Percentiles rank a stretch among this genome's conserved stretches.
These are phyloP conservation scores for Megamerina dolium DNA, from an alignment of 2,888 invertebrate species.

Conservation along the genomic window DNA sequence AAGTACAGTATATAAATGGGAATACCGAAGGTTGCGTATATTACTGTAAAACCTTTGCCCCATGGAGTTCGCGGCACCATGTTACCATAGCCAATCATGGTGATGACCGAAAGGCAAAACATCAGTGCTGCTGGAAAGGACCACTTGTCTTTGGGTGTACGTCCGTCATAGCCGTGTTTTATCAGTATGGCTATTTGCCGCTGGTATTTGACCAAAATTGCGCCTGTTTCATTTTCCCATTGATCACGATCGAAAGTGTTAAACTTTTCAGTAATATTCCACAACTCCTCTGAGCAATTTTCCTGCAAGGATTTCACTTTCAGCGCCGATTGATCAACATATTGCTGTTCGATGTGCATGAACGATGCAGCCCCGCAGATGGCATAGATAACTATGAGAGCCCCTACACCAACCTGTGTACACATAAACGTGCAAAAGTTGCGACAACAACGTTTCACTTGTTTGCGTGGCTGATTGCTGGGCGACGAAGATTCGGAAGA, in stretches of 20 bases:
- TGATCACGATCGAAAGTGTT: conserved; percentile 64
- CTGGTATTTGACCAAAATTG: conserved; percentile 62
- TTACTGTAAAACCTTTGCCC: conserved; percentile 78
- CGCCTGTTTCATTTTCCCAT: conserved; percentile 59
- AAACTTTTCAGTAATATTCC: conserved; percentile 60
- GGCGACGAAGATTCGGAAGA: conserved; percentile 60
- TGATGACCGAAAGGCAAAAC: conserved; percentile 83
- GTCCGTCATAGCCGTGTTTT: conserved; percentile 64
- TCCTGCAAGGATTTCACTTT: conserved; percentile 54
- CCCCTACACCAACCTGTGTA: conserved; percentile 86
- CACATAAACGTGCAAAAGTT: conserved; percentile 88
- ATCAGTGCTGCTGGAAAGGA: conserved; percentile 81
- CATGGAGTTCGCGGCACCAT: conserved; percentile 74
- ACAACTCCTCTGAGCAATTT: conserved; percentile 60
- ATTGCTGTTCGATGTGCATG: conserved; percentile 67
- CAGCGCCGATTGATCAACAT: conserved; percentile 50
- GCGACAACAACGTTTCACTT: conserved; percentile 77
- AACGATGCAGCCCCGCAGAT: conserved; percentile 79
- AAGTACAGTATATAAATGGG: conserved; percentile 83
- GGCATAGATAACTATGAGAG: conserved; percentile 79
- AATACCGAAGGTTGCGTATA: conserved; percentile 83
- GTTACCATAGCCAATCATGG: conserved; percentile 89
- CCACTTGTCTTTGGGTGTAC: conserved; percentile 68
- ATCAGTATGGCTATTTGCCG: conserved; percentile 61
- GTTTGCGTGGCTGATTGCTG: conserved; percentile 64